These are phyloP conservation scores for Pygoscelis antarcticus DNA, from an alignment of 2,113 vertebrate genomes.

Conservation along the genomic window DNA sequence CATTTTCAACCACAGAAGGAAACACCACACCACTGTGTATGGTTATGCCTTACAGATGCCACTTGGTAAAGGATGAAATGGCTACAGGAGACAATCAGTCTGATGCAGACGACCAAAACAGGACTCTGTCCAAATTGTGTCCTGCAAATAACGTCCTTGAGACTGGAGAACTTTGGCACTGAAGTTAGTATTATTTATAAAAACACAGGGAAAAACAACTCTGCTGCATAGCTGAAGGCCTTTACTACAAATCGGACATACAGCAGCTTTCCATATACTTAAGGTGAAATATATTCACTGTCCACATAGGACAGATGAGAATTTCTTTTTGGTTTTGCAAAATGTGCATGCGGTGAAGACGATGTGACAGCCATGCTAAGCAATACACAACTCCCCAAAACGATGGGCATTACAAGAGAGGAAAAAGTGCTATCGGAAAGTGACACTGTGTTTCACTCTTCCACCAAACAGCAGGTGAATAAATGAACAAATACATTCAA, in stretches of 20 bases:
- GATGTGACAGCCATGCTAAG: background rate
- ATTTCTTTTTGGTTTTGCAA: background rate
- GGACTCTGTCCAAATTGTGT: background rate
- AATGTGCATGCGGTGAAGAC: background rate
- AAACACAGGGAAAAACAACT: background rate
- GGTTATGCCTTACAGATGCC: background rate
- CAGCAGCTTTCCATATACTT: background rate
- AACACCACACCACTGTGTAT: background rate
- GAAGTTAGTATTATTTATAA: background rate
- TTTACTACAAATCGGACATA: background rate
- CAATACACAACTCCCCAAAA: background rate
- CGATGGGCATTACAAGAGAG: background rate
- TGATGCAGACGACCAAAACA: background rate
- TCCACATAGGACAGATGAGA: background rate
- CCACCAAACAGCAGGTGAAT: background rate
- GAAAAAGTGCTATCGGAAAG: background rate
- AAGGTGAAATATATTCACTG: background rate
- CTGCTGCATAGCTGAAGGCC: background rate
- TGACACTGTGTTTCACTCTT: background rate
- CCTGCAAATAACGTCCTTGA: background rate
- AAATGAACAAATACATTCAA: background rate
- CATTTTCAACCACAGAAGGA: constrained; percentile 20
- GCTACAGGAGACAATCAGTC: background rate
- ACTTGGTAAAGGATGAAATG: constrained; percentile 24
- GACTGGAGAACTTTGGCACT: background rate